Evolutionary conservation across 2,888 invertebrate species (phyloP).

Genomic region (Rambutsinella grinnellia): DNA sequence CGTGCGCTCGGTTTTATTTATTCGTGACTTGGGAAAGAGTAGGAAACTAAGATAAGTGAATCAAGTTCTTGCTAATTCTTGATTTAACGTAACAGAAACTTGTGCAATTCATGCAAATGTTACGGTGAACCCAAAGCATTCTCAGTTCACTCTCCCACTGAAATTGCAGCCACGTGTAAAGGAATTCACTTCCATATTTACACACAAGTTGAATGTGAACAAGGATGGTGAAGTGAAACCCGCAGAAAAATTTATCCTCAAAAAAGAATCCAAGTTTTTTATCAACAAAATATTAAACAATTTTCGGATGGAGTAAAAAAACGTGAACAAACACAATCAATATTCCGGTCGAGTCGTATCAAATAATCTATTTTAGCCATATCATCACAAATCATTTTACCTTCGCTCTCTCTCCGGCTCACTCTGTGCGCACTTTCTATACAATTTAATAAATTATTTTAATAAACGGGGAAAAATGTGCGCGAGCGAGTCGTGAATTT

Average conservation of each 20-base stretch:
- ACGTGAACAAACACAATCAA: background rate
- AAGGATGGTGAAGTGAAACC: background rate
- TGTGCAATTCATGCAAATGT: too few relatives aligned
- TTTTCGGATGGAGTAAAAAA: background rate
- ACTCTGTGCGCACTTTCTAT: too few relatives aligned
- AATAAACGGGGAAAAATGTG: background rate
- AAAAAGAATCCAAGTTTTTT: too few relatives aligned
- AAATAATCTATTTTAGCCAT: background rate
- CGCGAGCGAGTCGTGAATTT: background rate
- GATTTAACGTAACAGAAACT: too few relatives aligned
- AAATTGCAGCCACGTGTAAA: background rate
- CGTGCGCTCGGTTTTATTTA: too few relatives aligned
- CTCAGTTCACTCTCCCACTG: too few relatives aligned
- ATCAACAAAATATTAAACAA: background rate
- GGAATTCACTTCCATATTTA: background rate
- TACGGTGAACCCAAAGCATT: too few relatives aligned
- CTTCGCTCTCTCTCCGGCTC: background rate
- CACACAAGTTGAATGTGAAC: background rate
- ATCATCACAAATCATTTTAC: background rate
- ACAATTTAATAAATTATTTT: too few relatives aligned
- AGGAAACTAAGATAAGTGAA: too few relatives aligned
- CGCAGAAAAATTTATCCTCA: too few relatives aligned
- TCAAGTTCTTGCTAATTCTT: too few relatives aligned
- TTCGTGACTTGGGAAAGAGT: too few relatives aligned
- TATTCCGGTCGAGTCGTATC: background rate